Conservation (phyloP, 2,113 vertebrate genomes). For the Todiramphus chloris region DNA sequence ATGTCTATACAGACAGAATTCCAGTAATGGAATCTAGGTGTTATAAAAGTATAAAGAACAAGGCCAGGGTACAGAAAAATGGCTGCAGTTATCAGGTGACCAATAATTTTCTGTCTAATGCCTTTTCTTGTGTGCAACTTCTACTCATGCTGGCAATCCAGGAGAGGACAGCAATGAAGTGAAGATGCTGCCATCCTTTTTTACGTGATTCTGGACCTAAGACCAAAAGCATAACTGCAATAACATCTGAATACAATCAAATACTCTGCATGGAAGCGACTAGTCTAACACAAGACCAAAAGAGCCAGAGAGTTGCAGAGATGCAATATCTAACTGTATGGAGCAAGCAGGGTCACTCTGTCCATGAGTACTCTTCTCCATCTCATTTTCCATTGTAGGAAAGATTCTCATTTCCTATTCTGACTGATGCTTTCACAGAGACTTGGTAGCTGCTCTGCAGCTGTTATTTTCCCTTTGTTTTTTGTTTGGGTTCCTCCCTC, state of each 20-base stretch:
- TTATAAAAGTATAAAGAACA: background rate
- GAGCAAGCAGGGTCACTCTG: background rate
- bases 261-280: background rate
- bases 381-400: background rate
- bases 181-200: background rate
- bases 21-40: background rate
- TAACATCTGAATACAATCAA: background rate
- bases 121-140: background rate
- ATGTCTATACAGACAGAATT: background rate
- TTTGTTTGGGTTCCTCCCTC: no score
- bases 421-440: background rate
- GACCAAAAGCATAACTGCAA: background rate
- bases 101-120: background rate
- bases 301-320: background rate
- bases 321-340: background rate
- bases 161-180: background rate
- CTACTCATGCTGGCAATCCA: background rate
- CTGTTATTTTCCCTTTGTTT: background rate
- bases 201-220: background rate
- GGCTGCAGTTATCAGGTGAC: background rate
- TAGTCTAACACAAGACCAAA: background rate
- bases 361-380: background rate
- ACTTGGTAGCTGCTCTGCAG: background rate
- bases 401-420: background rate
- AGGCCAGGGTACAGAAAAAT: background rate